Base-by-base conservation (phyloP, 2,113 vertebrate species). In the Centrocercus urophasianus region DNA sequence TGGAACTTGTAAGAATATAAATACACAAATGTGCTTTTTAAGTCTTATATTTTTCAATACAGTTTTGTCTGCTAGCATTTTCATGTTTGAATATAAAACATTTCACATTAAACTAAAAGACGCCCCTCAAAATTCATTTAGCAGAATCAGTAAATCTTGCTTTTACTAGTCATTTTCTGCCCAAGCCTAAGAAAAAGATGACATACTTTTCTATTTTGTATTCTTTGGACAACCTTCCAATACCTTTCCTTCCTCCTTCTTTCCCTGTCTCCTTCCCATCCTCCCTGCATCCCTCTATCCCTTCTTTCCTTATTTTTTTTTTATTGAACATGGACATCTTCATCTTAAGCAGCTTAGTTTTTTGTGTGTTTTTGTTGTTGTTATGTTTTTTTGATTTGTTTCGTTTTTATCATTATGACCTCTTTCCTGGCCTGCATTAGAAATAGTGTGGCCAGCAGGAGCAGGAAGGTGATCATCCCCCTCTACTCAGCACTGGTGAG, bases 151-250 rank as follows among this genome's bases (percentile, higher is more conserved):
- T 16, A 34, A 6, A 50, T 25, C 15, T 36, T 59, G 2, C 0
- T 63, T 76, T 75, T 83, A 25, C 13, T 32, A 70, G 30, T 3
- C 3, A 28, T 87, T 82, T 86, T 74, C 11, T 69, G 2, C 1
- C 3, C 3, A 40, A 5, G 14, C 1, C 2, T 20, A 47, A 12
- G 56, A 70, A 72, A 56, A 76, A 1, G 0, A 43, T 77, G 6
- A 2, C 52, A 40, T 54, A 43, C 8, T 73, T 4, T 73, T 65
- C 14, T 4, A 13, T 47, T 64, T 65, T 72, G 1, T 60, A 13
- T 34, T 84, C 38, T 50, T 77, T 57, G 27, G 17, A 5, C 30
- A 45, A 2, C n/a, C 14, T 78, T 83, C 25, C 42, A 89, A n/a
- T 13, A 52, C 40, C 7, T 15, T 43, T 42, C 4, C 67, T 34